phyloP scores from a whole-genome alignment of 2,113 vertebrate species.

The Calyptommatus sinebrachiatus region DNA sequence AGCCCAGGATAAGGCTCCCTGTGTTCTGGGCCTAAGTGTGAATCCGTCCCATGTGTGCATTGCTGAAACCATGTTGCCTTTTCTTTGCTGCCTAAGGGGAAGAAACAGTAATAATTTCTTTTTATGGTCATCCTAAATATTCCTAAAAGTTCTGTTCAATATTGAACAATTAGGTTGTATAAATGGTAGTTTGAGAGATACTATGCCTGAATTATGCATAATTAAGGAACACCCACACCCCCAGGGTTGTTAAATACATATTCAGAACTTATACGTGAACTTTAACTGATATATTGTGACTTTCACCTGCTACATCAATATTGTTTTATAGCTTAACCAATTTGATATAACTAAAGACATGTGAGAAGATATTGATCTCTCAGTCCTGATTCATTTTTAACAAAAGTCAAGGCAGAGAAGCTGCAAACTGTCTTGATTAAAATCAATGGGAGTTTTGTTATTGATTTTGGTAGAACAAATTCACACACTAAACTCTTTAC shows the following conservation, averaged over 20 bases:
- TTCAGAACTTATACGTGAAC: neutral
- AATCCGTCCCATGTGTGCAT: too few species aligned
- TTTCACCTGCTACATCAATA: neutral
- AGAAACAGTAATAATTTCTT: neutral
- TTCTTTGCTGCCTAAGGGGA: neutral
- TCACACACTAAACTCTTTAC: neutral
- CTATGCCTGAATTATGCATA: accelerated
- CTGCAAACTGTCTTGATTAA: neutral
- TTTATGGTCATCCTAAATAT: neutral
- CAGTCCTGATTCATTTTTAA: neutral
- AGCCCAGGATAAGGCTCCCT: too few species aligned
- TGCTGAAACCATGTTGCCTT: neutral
- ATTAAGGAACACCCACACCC: neutral
- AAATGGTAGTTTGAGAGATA: neutral
- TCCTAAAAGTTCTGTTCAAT: neutral
- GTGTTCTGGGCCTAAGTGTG: too few species aligned
- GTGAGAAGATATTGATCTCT: neutral
- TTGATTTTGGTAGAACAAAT: neutral
- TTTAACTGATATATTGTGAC: neutral
- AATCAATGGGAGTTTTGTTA: neutral
- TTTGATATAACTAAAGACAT: neutral
- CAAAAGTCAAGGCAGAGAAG: neutral
- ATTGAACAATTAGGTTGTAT: neutral
- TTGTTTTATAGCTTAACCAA: neutral
- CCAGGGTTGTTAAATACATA: neutral